Conservation (phyloP, 2,797 vertebrate species). For the Micrastur ruficollis region DNA sequence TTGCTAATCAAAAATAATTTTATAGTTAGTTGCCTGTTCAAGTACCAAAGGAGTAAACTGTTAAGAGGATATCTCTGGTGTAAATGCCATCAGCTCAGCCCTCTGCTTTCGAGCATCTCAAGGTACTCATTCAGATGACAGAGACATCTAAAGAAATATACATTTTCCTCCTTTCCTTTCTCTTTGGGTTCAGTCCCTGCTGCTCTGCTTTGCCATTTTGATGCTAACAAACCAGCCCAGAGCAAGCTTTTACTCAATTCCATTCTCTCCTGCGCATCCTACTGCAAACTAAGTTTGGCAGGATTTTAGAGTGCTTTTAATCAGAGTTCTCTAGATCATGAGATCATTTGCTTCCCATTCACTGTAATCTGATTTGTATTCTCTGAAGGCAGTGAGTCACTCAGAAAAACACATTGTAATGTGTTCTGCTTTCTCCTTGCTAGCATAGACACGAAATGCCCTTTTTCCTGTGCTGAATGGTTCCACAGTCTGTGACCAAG, state of each 20-base stretch:
- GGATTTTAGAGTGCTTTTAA: neutral
- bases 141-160: neutral
- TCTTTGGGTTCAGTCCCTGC: neutral
- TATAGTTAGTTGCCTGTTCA: neutral
- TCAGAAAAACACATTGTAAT: neutral
- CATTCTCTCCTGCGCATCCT: neutral
- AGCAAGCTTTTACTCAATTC: neutral
- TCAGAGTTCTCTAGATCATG: neutral
- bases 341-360: neutral
- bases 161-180: neutral
- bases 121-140: neutral
- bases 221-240: neutral
- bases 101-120: neutral
- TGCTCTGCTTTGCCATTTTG: neutral
- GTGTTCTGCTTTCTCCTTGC: neutral
- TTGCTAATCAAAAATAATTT: neutral
- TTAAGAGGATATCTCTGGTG: neutral
- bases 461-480: neutral
- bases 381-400: conserved; percentile 6
- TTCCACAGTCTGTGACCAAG: neutral
- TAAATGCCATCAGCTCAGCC: neutral
- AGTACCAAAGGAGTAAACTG: neutral
- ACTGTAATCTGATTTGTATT: neutral
- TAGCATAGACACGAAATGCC: neutral
- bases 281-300: conserved; percentile 5